Evolutionary conservation across 2,797 vertebrate species (phyloP).

Genomic region (Paguma larvata): DNA sequence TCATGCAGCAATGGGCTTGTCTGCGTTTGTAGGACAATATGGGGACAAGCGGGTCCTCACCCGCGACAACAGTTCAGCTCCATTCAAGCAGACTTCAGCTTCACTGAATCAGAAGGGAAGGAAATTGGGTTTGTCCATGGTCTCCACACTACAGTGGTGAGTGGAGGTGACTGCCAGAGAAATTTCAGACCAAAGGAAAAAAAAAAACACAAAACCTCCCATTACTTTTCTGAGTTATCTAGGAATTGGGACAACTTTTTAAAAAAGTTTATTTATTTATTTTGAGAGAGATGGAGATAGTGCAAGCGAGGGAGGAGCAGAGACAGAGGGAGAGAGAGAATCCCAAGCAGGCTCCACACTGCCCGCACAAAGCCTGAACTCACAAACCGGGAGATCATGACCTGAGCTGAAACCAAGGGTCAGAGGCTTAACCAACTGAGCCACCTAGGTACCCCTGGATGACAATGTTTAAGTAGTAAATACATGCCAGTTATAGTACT

Average conservation of each 20-base stretch:
- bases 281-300: too few relatives aligned
- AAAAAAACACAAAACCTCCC: not conserved
- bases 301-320: too few relatives aligned
- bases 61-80: not conserved
- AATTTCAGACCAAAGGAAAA: not conserved
- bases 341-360: too few relatives aligned
- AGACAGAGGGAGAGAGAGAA: too few relatives aligned
- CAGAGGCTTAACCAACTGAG: too few relatives aligned
- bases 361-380: too few relatives aligned
- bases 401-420: too few relatives aligned
- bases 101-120: not conserved
- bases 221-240: not conserved
- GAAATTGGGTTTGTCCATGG: not conserved
- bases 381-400: too few relatives aligned
- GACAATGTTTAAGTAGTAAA: not conserved
- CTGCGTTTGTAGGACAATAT: not conserved
- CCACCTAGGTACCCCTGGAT: not conserved
- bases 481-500: not conserved
- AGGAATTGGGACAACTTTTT: not conserved
- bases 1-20: accelerated
- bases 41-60: not conserved
- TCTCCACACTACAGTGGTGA: not conserved
- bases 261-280: too few relatives aligned
- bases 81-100: not conserved
- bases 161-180: not conserved